These are phyloP conservation scores for Holotrichia oblita DNA, from an alignment of 1,140 invertebrate genomes.

Conservation along the genomic window DNA sequence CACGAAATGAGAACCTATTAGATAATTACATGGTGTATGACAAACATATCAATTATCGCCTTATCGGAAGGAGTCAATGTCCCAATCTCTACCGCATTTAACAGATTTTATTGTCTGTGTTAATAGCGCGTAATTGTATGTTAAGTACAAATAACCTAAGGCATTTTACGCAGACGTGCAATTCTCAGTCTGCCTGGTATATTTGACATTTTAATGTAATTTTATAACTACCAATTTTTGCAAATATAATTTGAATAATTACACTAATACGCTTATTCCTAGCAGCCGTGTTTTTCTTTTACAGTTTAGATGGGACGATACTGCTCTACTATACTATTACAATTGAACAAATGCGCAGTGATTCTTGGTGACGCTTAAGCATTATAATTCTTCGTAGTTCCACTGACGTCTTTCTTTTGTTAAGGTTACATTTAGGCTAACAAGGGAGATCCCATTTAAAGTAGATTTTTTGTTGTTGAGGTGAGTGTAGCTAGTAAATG, in stretches of 20 bases:
- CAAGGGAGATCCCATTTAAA: no score
- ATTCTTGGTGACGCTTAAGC: no score
- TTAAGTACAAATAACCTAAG: not conserved
- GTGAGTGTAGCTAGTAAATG: no score
- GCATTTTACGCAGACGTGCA: not conserved
- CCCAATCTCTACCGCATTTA: not conserved
- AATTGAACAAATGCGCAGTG: no score
- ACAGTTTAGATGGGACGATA: no score
- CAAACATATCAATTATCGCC: not conserved
- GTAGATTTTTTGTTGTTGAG: no score
- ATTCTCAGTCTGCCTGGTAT: not conserved
- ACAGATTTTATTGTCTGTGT: constrained; percentile 26
- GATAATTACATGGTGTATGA: not conserved
- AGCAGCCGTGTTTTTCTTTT: no score
- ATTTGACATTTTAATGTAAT: not conserved
- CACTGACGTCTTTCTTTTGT: no score
- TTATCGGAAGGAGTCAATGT: not conserved
- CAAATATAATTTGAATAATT: not conserved
- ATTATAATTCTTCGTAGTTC: no score
- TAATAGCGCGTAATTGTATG: constrained; percentile 19
- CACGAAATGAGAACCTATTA: no score
- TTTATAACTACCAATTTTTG: not conserved
- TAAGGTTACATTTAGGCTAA: no score
- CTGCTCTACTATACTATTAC: no score
- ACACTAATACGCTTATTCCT: not conserved